Evolutionary conservation across 2,113 vertebrate species (phyloP), one percentile per base, ranked within the genome.

Genomic region (Peromyscus californicus): DNA sequence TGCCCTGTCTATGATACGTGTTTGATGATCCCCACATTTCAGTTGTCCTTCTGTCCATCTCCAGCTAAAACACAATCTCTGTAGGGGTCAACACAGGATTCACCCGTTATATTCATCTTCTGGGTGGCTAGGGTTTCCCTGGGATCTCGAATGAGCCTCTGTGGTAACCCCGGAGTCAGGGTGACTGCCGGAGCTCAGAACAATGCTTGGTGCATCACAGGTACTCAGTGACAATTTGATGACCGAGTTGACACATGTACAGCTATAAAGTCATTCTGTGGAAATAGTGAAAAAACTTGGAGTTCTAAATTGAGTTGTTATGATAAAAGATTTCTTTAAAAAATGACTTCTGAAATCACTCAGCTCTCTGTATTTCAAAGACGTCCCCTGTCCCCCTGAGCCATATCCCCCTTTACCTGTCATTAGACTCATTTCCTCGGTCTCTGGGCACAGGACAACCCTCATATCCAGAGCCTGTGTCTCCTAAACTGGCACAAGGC

Each of bases 11-110:
- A 13, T 2, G 16, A 63, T 1, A 7, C 0, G 19, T 4, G 12
- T 4, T 75, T 33, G 22, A 22, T 3, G 2, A 17, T 5, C 6
- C 11, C 6, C 1, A 0, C 5, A 8, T 72, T 26, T 59, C 3
- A 16, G 22, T 76, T 39, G 3, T 12, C 33, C 39, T 83, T 54
- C 29, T 51, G 70, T 33, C 57, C 4, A 1, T 78, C 26, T 51
- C 36, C n/a, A 51, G 5, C 31, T 87, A 8, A 89, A 67, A 54
- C 33, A 10, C 8, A 59, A 86, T 78, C 67, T 86, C n/a, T 21
- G 0, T n/a, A 36, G 39, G 26, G 76, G 26, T 33, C 70, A 57
- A 90, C 24, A 3, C 8, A 7, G 51, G 42, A 2, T 29, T 11
- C 4, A 17, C 42, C 89, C 54, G 31, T 13, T 7, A n/a, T 17